Percentiles rank a stretch among this genome's conserved stretches.
phyloP scores from a whole-genome alignment of 2,113 vertebrate species.

The Poeciliopsis retropinna region DNA sequence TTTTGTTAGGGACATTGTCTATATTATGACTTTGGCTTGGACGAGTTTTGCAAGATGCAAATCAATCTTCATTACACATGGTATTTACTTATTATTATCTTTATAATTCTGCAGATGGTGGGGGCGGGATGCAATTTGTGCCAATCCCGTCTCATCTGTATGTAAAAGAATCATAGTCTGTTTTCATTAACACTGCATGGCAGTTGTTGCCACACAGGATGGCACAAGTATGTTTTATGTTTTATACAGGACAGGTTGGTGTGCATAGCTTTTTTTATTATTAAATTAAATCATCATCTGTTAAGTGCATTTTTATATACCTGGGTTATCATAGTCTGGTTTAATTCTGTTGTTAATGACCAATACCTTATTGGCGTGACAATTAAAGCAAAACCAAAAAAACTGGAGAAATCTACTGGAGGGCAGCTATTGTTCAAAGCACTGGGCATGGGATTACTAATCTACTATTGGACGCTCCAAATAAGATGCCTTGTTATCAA shows the following conservation, averaged over 20 bases:
- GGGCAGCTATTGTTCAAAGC: background rate
- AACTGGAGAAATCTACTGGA: background rate
- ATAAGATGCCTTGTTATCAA: conserved; percentile 25
- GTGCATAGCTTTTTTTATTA: background rate
- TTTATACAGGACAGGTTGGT: background rate
- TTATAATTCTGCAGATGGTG: conserved; percentile 13
- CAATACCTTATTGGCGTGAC: background rate
- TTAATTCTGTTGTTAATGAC: background rate
- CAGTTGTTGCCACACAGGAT: background rate
- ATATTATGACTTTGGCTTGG: conserved; percentile 22
- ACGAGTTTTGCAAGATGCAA: conserved; percentile 28
- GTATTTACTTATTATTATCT: conserved; percentile 12
- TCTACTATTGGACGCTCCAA: background rate
- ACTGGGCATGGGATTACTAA: background rate
- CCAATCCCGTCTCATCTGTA: background rate
- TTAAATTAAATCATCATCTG: background rate
- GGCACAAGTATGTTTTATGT: too few species aligned
- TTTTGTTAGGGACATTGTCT: conserved; percentile 27
- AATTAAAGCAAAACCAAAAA: background rate
- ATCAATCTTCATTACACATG: conserved; percentile 34
- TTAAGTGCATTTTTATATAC: background rate
- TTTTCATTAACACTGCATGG: too few species aligned
- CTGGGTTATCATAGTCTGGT: background rate
- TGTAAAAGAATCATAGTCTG: background rate
- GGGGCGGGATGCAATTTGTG: too few species aligned